Evolutionary conservation across 1,140 invertebrate species (phyloP).

Genomic region (Listronotus oregonensis): DNA sequence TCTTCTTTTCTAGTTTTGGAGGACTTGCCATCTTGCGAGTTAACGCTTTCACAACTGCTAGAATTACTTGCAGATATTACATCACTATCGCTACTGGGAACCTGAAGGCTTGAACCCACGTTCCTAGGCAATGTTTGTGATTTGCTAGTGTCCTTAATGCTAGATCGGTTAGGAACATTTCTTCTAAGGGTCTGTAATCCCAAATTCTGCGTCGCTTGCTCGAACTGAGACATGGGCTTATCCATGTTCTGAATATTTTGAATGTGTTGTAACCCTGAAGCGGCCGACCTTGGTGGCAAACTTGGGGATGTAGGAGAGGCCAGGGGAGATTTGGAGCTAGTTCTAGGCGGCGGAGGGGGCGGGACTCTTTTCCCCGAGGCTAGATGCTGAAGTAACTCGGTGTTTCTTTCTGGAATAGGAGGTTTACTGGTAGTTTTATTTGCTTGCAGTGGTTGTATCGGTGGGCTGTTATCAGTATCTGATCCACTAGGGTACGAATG

Average conservation of each 20-base stretch:
- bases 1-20: slow-evolving; percentile 71
- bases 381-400: slow-evolving; percentile 68
- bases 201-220: slow-evolving; percentile 53
- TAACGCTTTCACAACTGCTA: slow-evolving; percentile 77
- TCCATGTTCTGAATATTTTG: slow-evolving; percentile 54
- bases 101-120: slow-evolving; percentile 53
- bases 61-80: slow-evolving; percentile 64
- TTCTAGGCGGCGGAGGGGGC: slow-evolving; percentile 84
- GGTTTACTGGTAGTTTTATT: slow-evolving; percentile 65
- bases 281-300: slow-evolving; percentile 61
- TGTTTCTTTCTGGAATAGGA: slow-evolving; percentile 77
- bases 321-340: slow-evolving; percentile 78
- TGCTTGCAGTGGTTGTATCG: slow-evolving; percentile 60
- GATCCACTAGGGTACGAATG: slow-evolving; percentile 78
- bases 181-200: slow-evolving; percentile 52
- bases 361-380: slow-evolving; percentile 73
- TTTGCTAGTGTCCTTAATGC: slow-evolving; percentile 52
- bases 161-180: slow-evolving; percentile 51
- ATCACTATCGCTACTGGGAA: slow-evolving; percentile 48
- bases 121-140: slow-evolving; percentile 54
- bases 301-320: slow-evolving; percentile 76
- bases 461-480: slow-evolving; percentile 72
- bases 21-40: slow-evolving; percentile 68
- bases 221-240: slow-evolving; percentile 53
- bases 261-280: slow-evolving; percentile 53